phyloP scores from a whole-genome alignment of 2,888 invertebrate genomes.

The Cyrtodaria siliqua region DNA sequence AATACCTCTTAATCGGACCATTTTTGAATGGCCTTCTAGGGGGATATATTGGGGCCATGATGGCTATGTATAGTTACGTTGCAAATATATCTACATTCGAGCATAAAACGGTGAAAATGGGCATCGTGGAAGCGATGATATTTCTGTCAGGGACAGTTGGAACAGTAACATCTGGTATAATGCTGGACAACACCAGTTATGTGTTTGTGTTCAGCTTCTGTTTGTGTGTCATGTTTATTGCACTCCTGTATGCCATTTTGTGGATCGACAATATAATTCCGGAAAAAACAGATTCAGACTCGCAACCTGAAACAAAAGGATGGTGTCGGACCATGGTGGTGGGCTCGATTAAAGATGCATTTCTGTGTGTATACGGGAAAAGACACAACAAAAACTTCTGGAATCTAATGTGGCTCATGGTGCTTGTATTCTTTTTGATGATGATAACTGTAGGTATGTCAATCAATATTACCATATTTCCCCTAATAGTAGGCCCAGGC shows the following conservation, averaged over 20 bases:
- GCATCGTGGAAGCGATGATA: constrained; percentile 93
- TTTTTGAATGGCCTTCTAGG: constrained; percentile 86
- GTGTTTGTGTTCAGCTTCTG: constrained; percentile 84
- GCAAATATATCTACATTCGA: constrained; percentile 91
- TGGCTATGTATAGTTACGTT: constrained; percentile 90
- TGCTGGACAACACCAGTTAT: constrained; percentile 87
- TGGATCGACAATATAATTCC: constrained; percentile 72
- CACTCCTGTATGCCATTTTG: constrained; percentile 83
- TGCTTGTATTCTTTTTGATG: constrained; percentile 66
- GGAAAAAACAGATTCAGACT: background rate
- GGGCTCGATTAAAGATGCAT: constrained; percentile 53
- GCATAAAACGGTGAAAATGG: constrained; percentile 92
- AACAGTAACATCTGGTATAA: constrained; percentile 92
- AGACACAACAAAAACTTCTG: constrained; percentile 61
- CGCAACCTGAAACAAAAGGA: constrained; percentile 16
- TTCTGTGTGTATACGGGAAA: constrained; percentile 67
- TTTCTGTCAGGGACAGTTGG: constrained; percentile 94
- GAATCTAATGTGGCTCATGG: constrained; percentile 60
- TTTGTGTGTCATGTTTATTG: constrained; percentile 77
- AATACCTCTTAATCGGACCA: constrained; percentile 84
- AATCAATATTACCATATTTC: too few species aligned
- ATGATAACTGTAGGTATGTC: constrained; percentile 74
- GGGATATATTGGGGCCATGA: constrained; percentile 85
- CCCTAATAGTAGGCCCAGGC: too few species aligned
- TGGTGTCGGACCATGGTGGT: constrained; percentile 36